These are phyloP conservation scores for Adoxophyes honmai DNA, from an alignment of 1,140 invertebrate genomes.

Conservation along the genomic window DNA sequence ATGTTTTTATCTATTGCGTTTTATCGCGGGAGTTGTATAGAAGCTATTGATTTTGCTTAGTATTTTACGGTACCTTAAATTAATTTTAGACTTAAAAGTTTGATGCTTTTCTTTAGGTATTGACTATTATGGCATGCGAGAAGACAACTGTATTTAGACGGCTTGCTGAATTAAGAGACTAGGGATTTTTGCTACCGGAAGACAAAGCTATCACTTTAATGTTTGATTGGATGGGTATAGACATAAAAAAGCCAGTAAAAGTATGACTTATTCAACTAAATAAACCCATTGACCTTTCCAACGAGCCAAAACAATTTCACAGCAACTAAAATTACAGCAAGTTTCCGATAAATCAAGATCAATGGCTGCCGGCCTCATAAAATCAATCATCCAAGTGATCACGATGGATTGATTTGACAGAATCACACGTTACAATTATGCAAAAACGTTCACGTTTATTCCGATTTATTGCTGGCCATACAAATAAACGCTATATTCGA, in stretches of 20 bases:
- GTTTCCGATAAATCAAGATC: not conserved
- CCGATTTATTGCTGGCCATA: slow-evolving; percentile 3
- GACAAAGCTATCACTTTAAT: too few relatives aligned
- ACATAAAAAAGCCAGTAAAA: too few relatives aligned
- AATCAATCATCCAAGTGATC: slow-evolving; percentile 1
- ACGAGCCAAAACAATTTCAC: not conserved
- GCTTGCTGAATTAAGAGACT: too few relatives aligned
- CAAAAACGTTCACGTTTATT: slow-evolving; percentile 7
- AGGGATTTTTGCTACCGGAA: too few relatives aligned
- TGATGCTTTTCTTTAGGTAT: too few relatives aligned
- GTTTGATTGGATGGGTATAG: too few relatives aligned
- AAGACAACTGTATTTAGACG: too few relatives aligned
- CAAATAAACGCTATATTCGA: slow-evolving; percentile 5
- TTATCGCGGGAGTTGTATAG: not conserved
- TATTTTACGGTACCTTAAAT: too few relatives aligned
- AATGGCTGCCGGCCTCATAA: not conserved
- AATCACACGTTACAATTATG: slow-evolving; percentile 14
- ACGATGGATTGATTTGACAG: slow-evolving; percentile 3
- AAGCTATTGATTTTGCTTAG: not conserved
- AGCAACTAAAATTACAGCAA: not conserved
- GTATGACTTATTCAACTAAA: not conserved
- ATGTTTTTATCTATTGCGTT: slow-evolving; percentile 15
- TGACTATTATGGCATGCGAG: too few relatives aligned
- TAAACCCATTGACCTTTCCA: not conserved
- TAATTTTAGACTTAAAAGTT: too few relatives aligned